These are phyloP conservation scores for Myripristis murdjan DNA, from an alignment of 2,797 vertebrate genomes.

Conservation along the genomic window DNA sequence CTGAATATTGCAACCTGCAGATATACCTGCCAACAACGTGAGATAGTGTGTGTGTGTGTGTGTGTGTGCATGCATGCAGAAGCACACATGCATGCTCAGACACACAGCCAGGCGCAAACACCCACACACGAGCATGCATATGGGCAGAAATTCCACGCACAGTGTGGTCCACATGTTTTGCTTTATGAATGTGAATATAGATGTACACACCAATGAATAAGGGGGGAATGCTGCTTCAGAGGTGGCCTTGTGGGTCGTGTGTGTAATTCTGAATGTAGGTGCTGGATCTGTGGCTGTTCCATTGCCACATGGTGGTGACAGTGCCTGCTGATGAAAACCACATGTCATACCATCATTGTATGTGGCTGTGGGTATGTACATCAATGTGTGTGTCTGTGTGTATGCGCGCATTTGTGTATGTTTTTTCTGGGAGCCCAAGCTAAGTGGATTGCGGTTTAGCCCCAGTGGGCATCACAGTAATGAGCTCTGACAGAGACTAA, in stretches of 20 bases:
- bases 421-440: slow-evolving; percentile 29
- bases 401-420: background rate
- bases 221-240: slow-evolving; percentile 2
- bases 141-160: background rate
- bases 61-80: too few relatives aligned
- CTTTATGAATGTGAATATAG: slow-evolving; percentile 35
- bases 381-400: background rate
- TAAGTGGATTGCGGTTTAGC: slow-evolving; percentile 49
- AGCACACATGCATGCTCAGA: background rate
- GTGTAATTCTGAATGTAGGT: slow-evolving; percentile 48
- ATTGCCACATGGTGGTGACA: slow-evolving; percentile 53
- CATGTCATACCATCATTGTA: slow-evolving; percentile 38
- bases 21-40: background rate
- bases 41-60: background rate
- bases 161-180: slow-evolving; percentile 52
- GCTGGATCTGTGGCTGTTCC: slow-evolving; percentile 54
- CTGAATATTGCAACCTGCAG: background rate
- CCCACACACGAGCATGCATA: background rate
- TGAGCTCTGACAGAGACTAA: slow-evolving; percentile 52
- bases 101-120: background rate
- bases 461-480: slow-evolving; percentile 51
- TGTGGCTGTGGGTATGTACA: background rate
- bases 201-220: slow-evolving; percentile 20
- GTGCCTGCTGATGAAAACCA: slow-evolving; percentile 66
- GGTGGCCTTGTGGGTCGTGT: slow-evolving; percentile 36